phyloP scores from a whole-genome alignment of 2,113 vertebrate genomes.

The Triplophysa dalaica region DNA sequence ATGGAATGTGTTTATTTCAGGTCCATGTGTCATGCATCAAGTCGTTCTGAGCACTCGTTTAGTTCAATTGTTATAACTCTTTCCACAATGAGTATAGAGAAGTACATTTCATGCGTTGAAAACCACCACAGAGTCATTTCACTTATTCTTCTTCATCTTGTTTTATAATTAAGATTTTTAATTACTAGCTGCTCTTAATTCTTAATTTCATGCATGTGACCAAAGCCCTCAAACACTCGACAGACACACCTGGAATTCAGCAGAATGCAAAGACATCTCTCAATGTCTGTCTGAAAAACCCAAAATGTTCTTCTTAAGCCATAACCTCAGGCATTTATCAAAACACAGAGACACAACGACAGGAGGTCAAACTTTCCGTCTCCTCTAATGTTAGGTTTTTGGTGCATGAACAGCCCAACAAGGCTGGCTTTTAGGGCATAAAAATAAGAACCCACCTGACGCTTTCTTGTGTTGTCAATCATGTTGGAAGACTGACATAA shows the following conservation, averaged over 20 bases:
- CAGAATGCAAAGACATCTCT: slow-evolving; percentile 49
- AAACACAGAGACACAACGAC: not conserved
- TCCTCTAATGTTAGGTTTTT: not conserved
- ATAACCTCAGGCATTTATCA: not conserved
- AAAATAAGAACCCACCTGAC: not conserved
- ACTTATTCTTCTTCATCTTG: slow-evolving; percentile 41
- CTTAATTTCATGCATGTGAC: slow-evolving; percentile 57
- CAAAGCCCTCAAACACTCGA: slow-evolving; percentile 48
- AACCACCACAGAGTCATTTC: slow-evolving; percentile 36
- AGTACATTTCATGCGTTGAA: slow-evolving; percentile 39
- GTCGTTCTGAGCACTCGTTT: not conserved
- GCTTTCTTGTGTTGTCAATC: no score
- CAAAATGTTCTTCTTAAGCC: not conserved
- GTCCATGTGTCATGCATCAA: not conserved
- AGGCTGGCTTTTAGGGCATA: not conserved
- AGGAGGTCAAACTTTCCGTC: not conserved
- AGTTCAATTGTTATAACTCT: slow-evolving; percentile 1
- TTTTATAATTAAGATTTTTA: slow-evolving; percentile 64
- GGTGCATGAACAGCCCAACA: no score
- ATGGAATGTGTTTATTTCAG: not conserved
- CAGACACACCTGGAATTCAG: slow-evolving; percentile 31
- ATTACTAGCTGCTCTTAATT: slow-evolving; percentile 56
- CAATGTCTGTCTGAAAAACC: slow-evolving; percentile 44
- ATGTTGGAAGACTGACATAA: no score
- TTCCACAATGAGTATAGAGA: not conserved